Base-by-base conservation (phyloP, 2,888 invertebrate species). In the Xylota segnis region DNA sequence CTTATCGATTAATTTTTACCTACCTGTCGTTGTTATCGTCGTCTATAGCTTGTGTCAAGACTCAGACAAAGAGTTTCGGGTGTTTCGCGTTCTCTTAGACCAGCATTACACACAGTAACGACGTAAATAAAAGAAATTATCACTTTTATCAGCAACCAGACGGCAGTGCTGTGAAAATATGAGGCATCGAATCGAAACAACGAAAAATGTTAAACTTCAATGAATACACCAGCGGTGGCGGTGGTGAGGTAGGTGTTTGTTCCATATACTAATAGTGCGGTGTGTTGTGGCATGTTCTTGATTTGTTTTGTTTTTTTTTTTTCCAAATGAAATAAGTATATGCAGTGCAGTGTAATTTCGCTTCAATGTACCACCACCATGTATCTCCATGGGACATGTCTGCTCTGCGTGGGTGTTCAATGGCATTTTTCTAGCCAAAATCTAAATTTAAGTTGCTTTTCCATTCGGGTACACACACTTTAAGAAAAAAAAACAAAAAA, bases 181-280 rank as follows among this genome's bases (percentile, higher is more conserved):
- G 86, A 72, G 27, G 34, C 45, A 56, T 43, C 61, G 47, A 18
- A 43, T 37, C 27, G 68, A 58, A 71, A 71, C 71, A 82, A 72
- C 43, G 68, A 77, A 82, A 71, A 86, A 86, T 86, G 86, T 82
- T 82, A 54, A 65, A 72, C 82, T 63, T 61, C 14, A 27, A 76
- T 45, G 76, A 82, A 43, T 86, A 82, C 70, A 72, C 66, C 61
- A 66, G 71, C 34, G 72, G 65, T 23, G 70, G 71, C 34, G 72
- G 65, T 23, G 70, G 70, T 40, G 86, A 82, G 86, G 86, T 86
- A 77, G 68, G 82, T 86, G 47, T 16, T 70, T 27, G 47, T 16
- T 70, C 27, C 34, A 27, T 40, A 52, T 43, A n/a, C n/a, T n/a
- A 4, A 54, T 68, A 45, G 14, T 61, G 16, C 23, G 2, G 47